These are phyloP conservation scores for Ariolimax columbianus DNA, from an alignment of 2,888 invertebrate genomes.

Conservation along the genomic window DNA sequence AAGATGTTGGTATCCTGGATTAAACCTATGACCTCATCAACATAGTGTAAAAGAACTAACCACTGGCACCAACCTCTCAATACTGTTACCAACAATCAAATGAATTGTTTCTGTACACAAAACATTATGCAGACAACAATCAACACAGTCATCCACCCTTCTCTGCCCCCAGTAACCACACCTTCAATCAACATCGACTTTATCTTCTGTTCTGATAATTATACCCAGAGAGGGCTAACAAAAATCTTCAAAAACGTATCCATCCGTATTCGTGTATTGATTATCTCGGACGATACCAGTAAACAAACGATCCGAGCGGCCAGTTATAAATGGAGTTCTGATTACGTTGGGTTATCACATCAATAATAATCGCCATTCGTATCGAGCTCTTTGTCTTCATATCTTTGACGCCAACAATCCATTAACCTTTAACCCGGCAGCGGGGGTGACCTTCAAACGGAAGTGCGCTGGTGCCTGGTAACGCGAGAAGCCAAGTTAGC, in stretches of 20 bases:
- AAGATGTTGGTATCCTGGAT: too few species aligned
- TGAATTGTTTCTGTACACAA: too few species aligned
- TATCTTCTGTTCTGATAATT: background rate
- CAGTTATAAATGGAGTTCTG: conserved; percentile 19
- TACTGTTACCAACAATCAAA: too few species aligned
- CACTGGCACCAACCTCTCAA: too few species aligned
- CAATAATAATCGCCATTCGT: background rate
- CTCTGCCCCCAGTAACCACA: too few species aligned
- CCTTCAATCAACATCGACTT: background rate
- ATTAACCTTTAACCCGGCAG: background rate
- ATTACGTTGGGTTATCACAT: background rate
- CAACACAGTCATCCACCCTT: too few species aligned
- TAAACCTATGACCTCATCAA: too few species aligned
- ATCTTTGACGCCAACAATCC: background rate
- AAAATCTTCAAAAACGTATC: background rate
- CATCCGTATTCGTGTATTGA: background rate
- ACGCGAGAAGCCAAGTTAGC: background rate
- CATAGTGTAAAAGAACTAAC: too few species aligned
- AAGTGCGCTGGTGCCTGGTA: background rate
- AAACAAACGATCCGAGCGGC: background rate
- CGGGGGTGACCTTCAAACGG: background rate
- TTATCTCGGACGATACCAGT: background rate
- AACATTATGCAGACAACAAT: too few species aligned
- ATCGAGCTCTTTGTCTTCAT: background rate
- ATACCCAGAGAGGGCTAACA: background rate